These are phyloP conservation scores for Autographa gamma DNA, from an alignment of 2,888 invertebrate genomes.

Conservation along the genomic window DNA sequence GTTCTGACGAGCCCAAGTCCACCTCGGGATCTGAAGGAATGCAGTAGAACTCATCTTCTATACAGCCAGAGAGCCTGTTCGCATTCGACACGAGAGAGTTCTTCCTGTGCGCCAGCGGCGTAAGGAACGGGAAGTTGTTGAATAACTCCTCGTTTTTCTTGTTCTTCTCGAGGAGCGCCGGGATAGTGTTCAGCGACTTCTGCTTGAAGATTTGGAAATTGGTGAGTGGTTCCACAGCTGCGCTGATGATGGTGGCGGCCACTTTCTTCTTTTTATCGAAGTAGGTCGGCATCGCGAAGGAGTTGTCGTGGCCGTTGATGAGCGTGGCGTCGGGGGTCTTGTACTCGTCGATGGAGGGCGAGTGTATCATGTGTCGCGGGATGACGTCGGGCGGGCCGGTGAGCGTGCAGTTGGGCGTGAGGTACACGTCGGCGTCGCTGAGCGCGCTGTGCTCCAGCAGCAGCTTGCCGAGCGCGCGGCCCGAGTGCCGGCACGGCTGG, in stretches of 20 bases:
- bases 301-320: constrained; percentile 66
- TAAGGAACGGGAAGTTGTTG: constrained; percentile 88
- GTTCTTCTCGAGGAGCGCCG: constrained; percentile 76
- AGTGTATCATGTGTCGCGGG: constrained; percentile 68
- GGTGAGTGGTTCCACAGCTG: constrained; percentile 78
- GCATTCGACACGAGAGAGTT: constrained; percentile 78
- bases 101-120: constrained; percentile 88
- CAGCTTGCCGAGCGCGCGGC: constrained; percentile 72
- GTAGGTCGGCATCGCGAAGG: constrained; percentile 85
- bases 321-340: constrained; percentile 74
- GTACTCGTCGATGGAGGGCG: constrained; percentile 74
- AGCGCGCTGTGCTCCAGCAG: constrained; percentile 70
- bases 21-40: constrained; percentile 77
- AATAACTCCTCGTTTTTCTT: constrained; percentile 83
- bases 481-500: constrained; percentile 67
- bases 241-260: constrained; percentile 72
- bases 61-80: constrained; percentile 78
- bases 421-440: constrained; percentile 74
- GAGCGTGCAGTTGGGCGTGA: constrained; percentile 79
- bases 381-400: constrained; percentile 78
- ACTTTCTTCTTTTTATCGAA: constrained; percentile 81
- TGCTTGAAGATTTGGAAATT: constrained; percentile 86
- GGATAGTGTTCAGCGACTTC: constrained; percentile 85
- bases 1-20: constrained; percentile 63
- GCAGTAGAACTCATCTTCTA: constrained; percentile 86